Evolutionary conservation across 2,113 vertebrate genomes (phyloP).

Genomic region (Poicephalus meyeri): DNA sequence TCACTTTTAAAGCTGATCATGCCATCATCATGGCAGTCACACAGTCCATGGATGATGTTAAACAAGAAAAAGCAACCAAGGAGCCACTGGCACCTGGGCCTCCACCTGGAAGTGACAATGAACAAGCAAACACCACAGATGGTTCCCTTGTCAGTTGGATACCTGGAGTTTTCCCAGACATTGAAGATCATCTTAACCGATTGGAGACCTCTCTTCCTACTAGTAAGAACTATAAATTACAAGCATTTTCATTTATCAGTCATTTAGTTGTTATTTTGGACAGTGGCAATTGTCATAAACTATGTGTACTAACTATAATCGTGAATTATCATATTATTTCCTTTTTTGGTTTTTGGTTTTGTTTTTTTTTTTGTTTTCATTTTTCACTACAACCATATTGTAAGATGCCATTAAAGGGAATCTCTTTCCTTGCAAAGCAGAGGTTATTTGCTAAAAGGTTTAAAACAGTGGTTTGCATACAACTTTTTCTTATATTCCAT

Average conservation of each 20-base stretch:
- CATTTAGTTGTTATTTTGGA: background rate
- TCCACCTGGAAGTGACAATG: background rate
- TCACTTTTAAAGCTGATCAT: background rate
- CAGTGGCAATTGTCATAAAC: background rate
- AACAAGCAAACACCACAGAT: background rate
- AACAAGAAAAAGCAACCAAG: background rate
- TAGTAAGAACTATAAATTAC: slow-evolving; percentile 29
- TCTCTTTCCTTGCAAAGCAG: background rate
- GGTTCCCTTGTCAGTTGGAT: background rate
- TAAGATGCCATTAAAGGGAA: background rate
- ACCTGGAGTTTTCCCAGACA: background rate
- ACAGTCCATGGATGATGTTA: background rate
- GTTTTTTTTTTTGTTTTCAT: background rate
- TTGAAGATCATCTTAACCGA: background rate
- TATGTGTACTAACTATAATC: background rate
- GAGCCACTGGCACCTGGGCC: background rate
- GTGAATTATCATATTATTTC: background rate
- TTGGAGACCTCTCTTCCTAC: background rate
- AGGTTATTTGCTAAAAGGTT: background rate
- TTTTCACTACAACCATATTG: background rate
- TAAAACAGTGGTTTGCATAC: background rate
- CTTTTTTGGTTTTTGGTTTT: background rate
- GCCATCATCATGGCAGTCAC: background rate
- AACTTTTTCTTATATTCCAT: background rate
- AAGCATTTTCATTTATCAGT: background rate